Base-by-base conservation (phyloP, 2,888 invertebrate genomes). In the Hofmannophila pseudospretella region DNA sequence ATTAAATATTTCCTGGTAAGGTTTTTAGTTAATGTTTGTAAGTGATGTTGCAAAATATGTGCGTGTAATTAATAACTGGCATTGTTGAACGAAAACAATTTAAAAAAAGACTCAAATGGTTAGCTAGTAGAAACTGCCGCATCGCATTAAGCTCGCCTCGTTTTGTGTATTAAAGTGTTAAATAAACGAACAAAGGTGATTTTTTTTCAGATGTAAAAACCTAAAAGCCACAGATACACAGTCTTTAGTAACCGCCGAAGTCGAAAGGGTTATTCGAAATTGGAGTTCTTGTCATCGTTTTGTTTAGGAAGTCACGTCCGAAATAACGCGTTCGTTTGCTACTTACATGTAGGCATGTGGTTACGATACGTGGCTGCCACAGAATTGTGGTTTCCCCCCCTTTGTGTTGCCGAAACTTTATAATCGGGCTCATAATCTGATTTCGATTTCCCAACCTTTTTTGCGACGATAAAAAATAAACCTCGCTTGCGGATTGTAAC, bases 401-500 rank as follows among this genome's bases (percentile, higher is more conserved):
- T 71, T 70, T 66, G 62, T 66, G 62, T 58, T 42, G 54, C 67
- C 65, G 58, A 69, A 84, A 81, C 75, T 84, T 79, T 63, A 58
- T 73, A 75, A 79, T 76, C 72, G 69, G 70, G 67, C 61, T 63
- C 59, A 57, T 79, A 78, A 79, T 79, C 79, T 68, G 72, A 74
- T 78, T 80, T 75, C 76, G 72, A 77, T 79, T 73, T 70, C 70
- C 58, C 54, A 58, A 67, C 73, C n/a, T n/a, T 77, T 78, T 82
- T 79, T 81, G 76, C 65, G 63, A 61, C 54, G 45, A 53, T 70
- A 77, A 79, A 78, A 80, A 76, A 63, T 64, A 59, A 67, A 66
- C 61, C 61, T 65, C 62, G 61, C 67, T 67, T 62, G 60, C 58
- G 58, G 60, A n/a, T n/a, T n/a, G n/a, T n/a, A n/a, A n/a, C n/a